Evolutionary conservation across 2,113 vertebrate genomes (phyloP), one percentile per base, ranked within the genome.

Genomic region (Corythornis madagascariensis): DNA sequence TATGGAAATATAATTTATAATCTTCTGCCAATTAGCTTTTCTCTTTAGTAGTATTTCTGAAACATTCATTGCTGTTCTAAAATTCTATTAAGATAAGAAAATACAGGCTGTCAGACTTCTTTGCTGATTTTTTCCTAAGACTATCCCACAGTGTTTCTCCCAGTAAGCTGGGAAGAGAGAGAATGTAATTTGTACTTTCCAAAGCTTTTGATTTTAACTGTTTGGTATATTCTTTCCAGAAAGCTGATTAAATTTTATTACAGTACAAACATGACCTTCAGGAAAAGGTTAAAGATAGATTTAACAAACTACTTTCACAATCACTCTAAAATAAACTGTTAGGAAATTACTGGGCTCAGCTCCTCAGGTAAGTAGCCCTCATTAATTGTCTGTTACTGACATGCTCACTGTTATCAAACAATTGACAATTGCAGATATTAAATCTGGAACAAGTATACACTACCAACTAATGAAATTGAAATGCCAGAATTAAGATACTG

Each of bases 31-130:
- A 57, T 92, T 94, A 96, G 61, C 65, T 93, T 93, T 94, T 77
- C 69, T 85, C 35, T 48, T 91, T 80, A 92, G 65, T 70, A 60
- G 21, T 91, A 78, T 78, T 95, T 96, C 26, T 28, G 42, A 92
- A 66, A 82, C 79, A 86, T 86, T 90, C 50, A 50, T 56, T 86
- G 73, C 63, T 72, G 45, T 78, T 93, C 45, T 86, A 84, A 95
- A 95, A 86, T 94, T 95, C 91, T 95, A 79, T 95, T 96, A 94
- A 94, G 94, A 94, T 94, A 95, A 93, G 84, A 91, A 89, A 94
- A 93, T 70, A 84, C 25, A 89, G 57, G 66, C 57, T 64, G 48
- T 61, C 80, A 77, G 85, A 77, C 21, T 76, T 29, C 35, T 87
- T 84, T 78, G 28, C 83, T 66, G 90, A 66, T 12, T 93, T 91